These are phyloP conservation scores for Petrolisthes manimaculis DNA, from an alignment of 2,888 invertebrate genomes.

Conservation along the genomic window DNA sequence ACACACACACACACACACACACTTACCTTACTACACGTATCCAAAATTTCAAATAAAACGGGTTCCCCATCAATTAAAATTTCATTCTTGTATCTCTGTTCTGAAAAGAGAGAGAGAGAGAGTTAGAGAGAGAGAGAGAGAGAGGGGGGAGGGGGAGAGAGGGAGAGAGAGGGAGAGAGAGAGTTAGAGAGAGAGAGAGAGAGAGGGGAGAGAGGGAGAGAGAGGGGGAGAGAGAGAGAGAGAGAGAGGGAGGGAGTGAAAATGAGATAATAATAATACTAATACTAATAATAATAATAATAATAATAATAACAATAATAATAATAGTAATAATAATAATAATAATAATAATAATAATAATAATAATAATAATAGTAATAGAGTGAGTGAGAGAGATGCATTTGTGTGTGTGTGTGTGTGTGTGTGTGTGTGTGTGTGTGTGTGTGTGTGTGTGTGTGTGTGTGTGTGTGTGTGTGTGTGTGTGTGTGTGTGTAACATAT, in stretches of 20 bases:
- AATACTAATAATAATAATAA: background rate
- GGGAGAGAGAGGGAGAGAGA: too few relatives aligned
- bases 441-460: background rate
- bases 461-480: slow-evolving; percentile 1
- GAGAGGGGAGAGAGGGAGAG: too few relatives aligned
- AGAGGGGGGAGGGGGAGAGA: too few relatives aligned
- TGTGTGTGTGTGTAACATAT: too few relatives aligned
- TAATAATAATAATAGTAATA: background rate
- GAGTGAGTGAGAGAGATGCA: background rate
- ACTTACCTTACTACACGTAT: slow-evolving; percentile 86
- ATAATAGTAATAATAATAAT: background rate
- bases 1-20: too few relatives aligned
- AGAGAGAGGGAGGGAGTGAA: too few relatives aligned
- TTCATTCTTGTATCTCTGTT: slow-evolving; percentile 91
- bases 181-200: too few relatives aligned
- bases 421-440: background rate
- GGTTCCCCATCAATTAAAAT: slow-evolving; percentile 89
- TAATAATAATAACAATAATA: background rate
- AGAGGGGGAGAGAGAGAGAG: too few relatives aligned
- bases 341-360: background rate
- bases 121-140: background rate
- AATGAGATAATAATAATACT: background rate
- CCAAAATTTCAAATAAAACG: slow-evolving; percentile 89
- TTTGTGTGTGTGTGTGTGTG: background rate
- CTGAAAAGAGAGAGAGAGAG: slow-evolving; percentile 73